Percentiles rank a stretch among this genome's conserved stretches.
phyloP scores from a whole-genome alignment of 2,888 invertebrate species.

The Chelonus formosanus region DNA sequence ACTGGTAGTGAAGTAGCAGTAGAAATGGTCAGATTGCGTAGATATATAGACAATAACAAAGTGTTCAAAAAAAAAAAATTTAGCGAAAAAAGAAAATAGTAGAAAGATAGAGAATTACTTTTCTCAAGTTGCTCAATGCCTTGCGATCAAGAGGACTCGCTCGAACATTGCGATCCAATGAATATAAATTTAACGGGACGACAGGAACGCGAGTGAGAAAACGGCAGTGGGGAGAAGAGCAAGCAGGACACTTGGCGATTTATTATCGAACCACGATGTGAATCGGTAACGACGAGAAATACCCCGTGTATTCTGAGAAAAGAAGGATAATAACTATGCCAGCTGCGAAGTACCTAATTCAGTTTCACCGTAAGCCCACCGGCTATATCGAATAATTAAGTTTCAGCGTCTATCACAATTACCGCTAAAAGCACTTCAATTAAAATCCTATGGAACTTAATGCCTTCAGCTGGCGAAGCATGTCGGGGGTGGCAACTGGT shows the following conservation, averaged over 20 bases:
- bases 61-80: slow-evolving; percentile 48
- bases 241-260: slow-evolving; percentile 30
- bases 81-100: slow-evolving; percentile 17
- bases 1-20: too few relatives aligned
- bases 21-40: too few relatives aligned
- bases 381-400: slow-evolving; percentile 51
- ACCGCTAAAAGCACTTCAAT: slow-evolving; percentile 56
- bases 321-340: slow-evolving; percentile 42
- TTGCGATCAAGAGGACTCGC: slow-evolving; percentile 24
- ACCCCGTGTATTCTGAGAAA: slow-evolving; percentile 31
- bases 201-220: background rate
- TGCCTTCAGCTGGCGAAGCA: slow-evolving; percentile 45
- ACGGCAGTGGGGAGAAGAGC: background rate
- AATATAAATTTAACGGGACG: slow-evolving; percentile 32
- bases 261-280: slow-evolving; percentile 36
- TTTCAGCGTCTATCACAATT: slow-evolving; percentile 53
- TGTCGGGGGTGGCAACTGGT: slow-evolving; percentile 34
- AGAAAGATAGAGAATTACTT: slow-evolving; percentile 27
- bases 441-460: slow-evolving; percentile 54
- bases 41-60: slow-evolving; percentile 51
- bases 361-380: slow-evolving; percentile 42
- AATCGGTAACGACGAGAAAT: slow-evolving; percentile 36
- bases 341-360: slow-evolving; percentile 43
- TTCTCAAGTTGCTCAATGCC: slow-evolving; percentile 30
- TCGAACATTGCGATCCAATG: slow-evolving; percentile 31